Evolutionary conservation across 1,140 invertebrate genomes (phyloP), one percentile per base, ranked within the genome.

Genomic region (Hyposmocoma kahamanoa): DNA sequence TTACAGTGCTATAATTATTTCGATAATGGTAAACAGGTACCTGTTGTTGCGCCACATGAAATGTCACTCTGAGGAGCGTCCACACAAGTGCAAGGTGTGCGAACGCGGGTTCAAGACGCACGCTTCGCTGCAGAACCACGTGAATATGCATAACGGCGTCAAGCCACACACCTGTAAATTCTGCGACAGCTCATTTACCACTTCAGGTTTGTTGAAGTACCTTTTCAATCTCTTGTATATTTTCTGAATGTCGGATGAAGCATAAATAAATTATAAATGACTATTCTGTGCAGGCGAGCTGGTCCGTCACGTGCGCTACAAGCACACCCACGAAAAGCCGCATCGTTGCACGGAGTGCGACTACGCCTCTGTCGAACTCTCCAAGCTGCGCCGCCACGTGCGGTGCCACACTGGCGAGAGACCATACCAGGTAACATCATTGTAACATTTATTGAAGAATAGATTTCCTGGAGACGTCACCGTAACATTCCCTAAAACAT

Each of bases 81-180:
- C 97, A 0, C 96, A 97, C 74, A 98, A 97, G 73, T 99, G 96
- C 79, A 92, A 91, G 38, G 95, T 98, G 17, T 99, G 97, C 84
- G 96, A 97, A 62, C 89, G 96, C 39, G 96, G 96, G 4, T 99
- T 99, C 72, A 99, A 98, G 86, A 97, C 97, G 0, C 74, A 95
- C 15, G 95, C 96, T 0, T 97, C 96, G 0, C 84, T 99, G 19
- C 94, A 97, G 62, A 99, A 98, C 79, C 97, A 99, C 81, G 92
- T 97, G 1, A 98, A 98, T 78, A 98, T 96, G 50, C 97, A 99
- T 77, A 97, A 97, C 20, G 97, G 97, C 28, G 95, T 94, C 5
- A 96, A 98, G 70, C 97, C 97, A 0, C 96, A 98, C 84, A 90
- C 93, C 30, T 99, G 97, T 87, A 97, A 97, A 85, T 94, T 90